These are phyloP conservation scores for Aphrophora alni DNA, from an alignment of 2,888 invertebrate species.

Conservation along the genomic window DNA sequence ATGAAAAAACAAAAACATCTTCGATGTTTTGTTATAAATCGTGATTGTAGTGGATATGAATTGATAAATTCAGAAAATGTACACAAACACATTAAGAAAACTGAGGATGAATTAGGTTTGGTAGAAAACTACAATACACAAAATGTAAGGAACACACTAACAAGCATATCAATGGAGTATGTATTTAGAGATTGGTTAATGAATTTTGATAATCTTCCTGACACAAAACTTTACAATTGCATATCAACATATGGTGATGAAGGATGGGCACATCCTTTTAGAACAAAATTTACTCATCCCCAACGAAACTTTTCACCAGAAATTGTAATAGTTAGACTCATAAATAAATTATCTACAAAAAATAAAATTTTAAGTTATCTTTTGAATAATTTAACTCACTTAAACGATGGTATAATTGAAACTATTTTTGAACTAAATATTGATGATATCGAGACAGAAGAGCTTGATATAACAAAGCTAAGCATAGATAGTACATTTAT, in stretches of 20 bases:
- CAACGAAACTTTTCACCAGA: background rate
- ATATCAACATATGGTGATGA: background rate
- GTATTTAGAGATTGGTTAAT: background rate
- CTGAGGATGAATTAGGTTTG: background rate
- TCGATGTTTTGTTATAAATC: background rate
- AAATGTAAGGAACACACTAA: background rate
- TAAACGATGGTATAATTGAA: background rate
- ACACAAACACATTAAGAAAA: background rate
- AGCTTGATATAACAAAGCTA: background rate
- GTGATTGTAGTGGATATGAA: background rate
- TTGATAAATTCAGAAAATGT: background rate
- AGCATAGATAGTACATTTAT: background rate
- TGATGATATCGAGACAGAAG: background rate
- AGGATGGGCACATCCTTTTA: background rate
- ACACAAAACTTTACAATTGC: background rate
- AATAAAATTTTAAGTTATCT: background rate
- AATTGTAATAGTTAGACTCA: background rate
- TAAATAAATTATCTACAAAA: background rate
- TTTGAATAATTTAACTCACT: background rate
- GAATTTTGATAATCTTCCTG: background rate
- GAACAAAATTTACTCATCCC: background rate
- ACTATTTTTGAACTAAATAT: background rate
- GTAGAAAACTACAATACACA: background rate
- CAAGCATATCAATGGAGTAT: background rate
- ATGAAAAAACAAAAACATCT: background rate